These are phyloP conservation scores for Mesodorylaimus sp. DNA, from an alignment of 2,888 invertebrate genomes.

Conservation along the genomic window DNA sequence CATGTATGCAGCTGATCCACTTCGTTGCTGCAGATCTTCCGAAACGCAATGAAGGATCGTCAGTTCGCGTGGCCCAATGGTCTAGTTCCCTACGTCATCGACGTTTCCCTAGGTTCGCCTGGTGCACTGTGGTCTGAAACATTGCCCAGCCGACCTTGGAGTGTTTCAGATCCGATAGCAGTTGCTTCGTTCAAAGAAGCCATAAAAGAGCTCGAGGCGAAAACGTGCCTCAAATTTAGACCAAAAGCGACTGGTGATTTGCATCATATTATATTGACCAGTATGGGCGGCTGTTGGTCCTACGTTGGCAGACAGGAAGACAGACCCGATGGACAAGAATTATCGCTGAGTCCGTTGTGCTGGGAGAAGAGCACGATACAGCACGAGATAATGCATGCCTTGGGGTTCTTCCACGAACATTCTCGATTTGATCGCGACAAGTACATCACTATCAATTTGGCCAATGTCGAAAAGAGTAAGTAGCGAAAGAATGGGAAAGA, in stretches of 20 bases:
- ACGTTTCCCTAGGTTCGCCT: too few species aligned
- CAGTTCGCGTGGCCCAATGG: neutral
- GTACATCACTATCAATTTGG: conserved; percentile 13
- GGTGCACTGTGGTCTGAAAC: too few species aligned
- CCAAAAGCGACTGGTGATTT: neutral
- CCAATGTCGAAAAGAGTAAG: conserved; percentile 14
- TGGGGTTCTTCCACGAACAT: conserved; percentile 16
- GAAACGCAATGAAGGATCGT: neutral
- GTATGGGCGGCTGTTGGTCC: conserved; percentile 13
- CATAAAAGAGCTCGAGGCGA: neutral
- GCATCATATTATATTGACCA: neutral
- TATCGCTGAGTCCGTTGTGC: conserved; percentile 13
- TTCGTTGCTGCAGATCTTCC: neutral
- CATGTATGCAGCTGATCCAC: too few species aligned
- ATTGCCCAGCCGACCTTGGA: too few species aligned
- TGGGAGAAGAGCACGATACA: conserved; percentile 14
- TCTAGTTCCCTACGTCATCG: neutral
- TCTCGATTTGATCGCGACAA: conserved; percentile 16
- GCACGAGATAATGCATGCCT: conserved; percentile 13
- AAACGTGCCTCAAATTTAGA: neutral
- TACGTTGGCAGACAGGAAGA: conserved; percentile 14
- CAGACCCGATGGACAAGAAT: conserved; percentile 13
- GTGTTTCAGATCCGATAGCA: neutral
- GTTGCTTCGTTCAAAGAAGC: neutral
- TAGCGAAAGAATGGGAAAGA: conserved; percentile 1